Conservation (phyloP, 2,888 invertebrate species). For the Ectobius pallidus region DNA sequence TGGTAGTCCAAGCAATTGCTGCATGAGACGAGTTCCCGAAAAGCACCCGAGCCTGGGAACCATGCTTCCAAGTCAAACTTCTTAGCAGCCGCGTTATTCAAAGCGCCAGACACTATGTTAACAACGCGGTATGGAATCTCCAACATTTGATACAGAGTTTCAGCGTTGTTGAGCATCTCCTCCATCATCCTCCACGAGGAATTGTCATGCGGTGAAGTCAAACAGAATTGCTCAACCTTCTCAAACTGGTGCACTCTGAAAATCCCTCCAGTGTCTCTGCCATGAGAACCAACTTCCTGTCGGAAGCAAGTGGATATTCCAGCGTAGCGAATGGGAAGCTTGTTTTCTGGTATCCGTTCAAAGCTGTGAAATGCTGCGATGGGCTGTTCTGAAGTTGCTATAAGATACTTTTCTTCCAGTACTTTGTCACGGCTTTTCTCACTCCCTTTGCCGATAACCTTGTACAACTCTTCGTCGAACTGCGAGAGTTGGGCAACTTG, state of each 20-base stretch:
- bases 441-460: constrained; percentile 81
- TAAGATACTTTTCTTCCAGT: constrained; percentile 95
- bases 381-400: constrained; percentile 99
- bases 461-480: constrained; percentile 99
- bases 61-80: constrained; percentile 98
- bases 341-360: constrained; percentile 90
- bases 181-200: constrained; percentile 99
- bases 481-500: constrained; percentile 99
- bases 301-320: constrained; percentile 98
- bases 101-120: constrained; percentile 97
- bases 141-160: constrained; percentile 85
- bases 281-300: constrained; percentile 98
- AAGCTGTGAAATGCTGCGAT: constrained; percentile 98
- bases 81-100: constrained; percentile 98
- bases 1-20: constrained; percentile 99
- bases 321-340: constrained; percentile 91
- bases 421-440: constrained; percentile 82
- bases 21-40: constrained; percentile 96
- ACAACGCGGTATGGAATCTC: constrained; percentile 95
- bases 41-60: constrained; percentile 95
- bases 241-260: constrained; percentile 99
- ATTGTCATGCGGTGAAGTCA: constrained; percentile 96
- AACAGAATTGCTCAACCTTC: constrained; percentile 97
- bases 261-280: constrained; percentile 97
- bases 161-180: constrained; percentile 96